Evolutionary conservation across 2,797 vertebrate genomes (phyloP).

Genomic region (Ctenopoma kingsleyae): DNA sequence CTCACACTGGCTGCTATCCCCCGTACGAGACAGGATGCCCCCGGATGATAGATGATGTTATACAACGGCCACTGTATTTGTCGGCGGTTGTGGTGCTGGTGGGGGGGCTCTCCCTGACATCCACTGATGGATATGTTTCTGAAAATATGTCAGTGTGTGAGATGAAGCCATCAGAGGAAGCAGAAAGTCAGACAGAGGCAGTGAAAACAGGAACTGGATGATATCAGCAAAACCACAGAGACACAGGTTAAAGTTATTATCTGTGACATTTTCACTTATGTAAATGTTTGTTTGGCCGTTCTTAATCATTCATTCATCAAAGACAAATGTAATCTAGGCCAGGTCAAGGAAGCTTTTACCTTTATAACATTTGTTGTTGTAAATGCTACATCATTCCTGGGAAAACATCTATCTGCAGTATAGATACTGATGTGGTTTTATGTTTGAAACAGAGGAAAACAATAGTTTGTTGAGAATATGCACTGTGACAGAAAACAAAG

Average conservation of each 20-base stretch:
- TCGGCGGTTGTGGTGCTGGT: constrained; percentile 27
- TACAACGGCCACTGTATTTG: constrained; percentile 73
- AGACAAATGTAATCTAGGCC: neutral
- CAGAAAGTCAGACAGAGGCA: constrained; percentile 12
- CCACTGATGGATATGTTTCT: constrained; percentile 74
- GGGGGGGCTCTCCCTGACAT: constrained; percentile 52
- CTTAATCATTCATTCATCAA: constrained; percentile 24
- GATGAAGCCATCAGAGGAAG: constrained; percentile 48
- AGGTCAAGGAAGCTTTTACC: constrained; percentile 12
- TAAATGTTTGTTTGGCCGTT: constrained; percentile 32
- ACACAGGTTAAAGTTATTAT: constrained; percentile 36
- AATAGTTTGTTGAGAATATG: constrained; percentile 24
- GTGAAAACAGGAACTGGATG: constrained; percentile 8
- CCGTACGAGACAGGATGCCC: constrained; percentile 69
- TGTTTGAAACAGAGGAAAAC: constrained; percentile 24
- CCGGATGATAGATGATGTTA: constrained; percentile 83
- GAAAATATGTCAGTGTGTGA: constrained; percentile 60
- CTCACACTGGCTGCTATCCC: constrained; percentile 71
- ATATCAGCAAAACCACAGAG: constrained; percentile 15
- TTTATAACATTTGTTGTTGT: constrained; percentile 15
- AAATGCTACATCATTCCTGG: neutral
- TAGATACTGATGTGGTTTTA: constrained; percentile 1
- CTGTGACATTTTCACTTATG: constrained; percentile 36
- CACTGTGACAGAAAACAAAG: constrained; percentile 14
- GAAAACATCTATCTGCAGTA: neutral